phyloP scores from a whole-genome alignment of 2,113 vertebrate species.

The Electrona antarctica region DNA sequence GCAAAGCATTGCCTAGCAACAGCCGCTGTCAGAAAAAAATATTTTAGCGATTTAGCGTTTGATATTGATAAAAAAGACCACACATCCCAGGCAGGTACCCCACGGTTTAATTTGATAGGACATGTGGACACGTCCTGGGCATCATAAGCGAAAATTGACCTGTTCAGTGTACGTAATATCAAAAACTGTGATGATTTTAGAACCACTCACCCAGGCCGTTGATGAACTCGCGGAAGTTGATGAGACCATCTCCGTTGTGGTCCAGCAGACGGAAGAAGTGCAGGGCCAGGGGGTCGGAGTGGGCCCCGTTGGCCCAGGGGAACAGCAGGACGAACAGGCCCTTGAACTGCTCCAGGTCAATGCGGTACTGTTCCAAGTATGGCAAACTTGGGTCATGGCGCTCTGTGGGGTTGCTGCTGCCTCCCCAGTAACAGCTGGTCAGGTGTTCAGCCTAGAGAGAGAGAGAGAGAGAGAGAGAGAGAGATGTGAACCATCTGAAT shows the following conservation, averaged over 20 bases:
- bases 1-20: no score
- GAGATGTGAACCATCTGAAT: no score
- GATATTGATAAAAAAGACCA: no score
- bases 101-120: no score
- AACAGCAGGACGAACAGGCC: constrained; percentile 91
- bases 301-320: constrained; percentile 90
- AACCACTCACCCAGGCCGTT: constrained; percentile 86
- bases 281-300: constrained; percentile 86
- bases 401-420: constrained; percentile 90
- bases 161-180: no score
- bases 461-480: not conserved
- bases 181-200: no score
- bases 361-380: constrained; percentile 97
- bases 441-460: constrained; percentile 89
- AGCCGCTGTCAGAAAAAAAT: no score
- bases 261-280: constrained; percentile 92
- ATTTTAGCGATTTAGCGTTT: no score
- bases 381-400: constrained; percentile 96
- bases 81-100: no score
- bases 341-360: constrained; percentile 96
- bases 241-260: constrained; percentile 90
- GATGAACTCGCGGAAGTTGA: constrained; percentile 97
- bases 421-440: constrained; percentile 98
- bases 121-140: no score
- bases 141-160: no score